Base-by-base conservation (phyloP, 2,888 invertebrate species). In the Corbicula japonica region DNA sequence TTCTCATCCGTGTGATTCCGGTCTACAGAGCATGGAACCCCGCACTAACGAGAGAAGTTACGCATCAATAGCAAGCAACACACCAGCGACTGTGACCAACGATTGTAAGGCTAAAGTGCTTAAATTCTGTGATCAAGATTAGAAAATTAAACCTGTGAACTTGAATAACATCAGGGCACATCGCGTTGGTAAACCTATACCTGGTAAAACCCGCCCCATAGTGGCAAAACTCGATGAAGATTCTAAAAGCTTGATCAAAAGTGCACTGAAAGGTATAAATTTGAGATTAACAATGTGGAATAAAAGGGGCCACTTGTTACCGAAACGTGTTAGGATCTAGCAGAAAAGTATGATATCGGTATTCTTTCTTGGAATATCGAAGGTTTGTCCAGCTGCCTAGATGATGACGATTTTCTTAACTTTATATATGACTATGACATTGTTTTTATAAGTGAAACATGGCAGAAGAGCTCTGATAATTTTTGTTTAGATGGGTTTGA, bases 401-500 rank as follows among this genome's bases (percentile, higher is more conserved):
- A 48, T 8, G 48, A 63, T 32, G 63, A 63, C n/a, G 63, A 63
- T 44, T 63, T 48, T 48, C 2, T 63, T 2, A 32, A 63, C 34
- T 48, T 44, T 63, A 34, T 63, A 18, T 44, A 44, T 30, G 18
- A 21, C 6, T 63, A 21, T 63, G 63, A 63, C 21, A 15, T 32
- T 4, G n/a, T 63, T 30, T 63, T 63, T 48, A 21, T 44, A 5
- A 46, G 63, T 63, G 63, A 63, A 63, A 63, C 63, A 32, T 63
- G 63, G 48, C 23, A 44, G 28, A 28, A 23, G n/a, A 32, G 21
- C 18, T 26, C 23, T 30, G 63, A 63, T 46, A 30, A 28, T 21
- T 63, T 46, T 48, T 2, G 6, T 6, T 21, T 48, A 18, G 34
- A 63, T 4, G 48, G n/a, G 18, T 63, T 32, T 48, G 34, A 44